phyloP scores from a whole-genome alignment of 2,888 invertebrate species.

The Acanthoscelides obtectus region DNA sequence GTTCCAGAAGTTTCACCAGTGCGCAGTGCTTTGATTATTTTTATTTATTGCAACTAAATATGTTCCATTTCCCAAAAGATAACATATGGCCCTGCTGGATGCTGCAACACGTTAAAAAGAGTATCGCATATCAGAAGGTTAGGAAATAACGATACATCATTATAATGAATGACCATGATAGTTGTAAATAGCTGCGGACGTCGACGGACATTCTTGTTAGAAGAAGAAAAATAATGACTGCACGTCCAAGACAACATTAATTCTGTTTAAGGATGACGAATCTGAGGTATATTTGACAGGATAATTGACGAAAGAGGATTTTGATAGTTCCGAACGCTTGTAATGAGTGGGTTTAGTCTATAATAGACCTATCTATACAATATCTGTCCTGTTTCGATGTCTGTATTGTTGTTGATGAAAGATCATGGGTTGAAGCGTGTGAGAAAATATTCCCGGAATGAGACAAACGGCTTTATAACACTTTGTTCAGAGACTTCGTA shows the following conservation, averaged over 20 bases:
- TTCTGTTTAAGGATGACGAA: neutral
- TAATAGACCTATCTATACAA: neutral
- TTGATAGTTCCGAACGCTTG: neutral
- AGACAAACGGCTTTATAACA: neutral
- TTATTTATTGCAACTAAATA: neutral
- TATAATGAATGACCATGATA: neutral
- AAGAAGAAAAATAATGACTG: neutral
- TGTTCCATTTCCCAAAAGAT: neutral
- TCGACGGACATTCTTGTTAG: neutral
- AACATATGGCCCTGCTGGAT: neutral
- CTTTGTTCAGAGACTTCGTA: too few relatives aligned
- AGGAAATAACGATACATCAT: neutral
- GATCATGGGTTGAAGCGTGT: neutral
- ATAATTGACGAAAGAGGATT: neutral
- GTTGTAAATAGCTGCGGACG: neutral
- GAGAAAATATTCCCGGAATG: neutral
- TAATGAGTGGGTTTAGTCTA: neutral
- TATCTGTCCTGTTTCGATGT: neutral
- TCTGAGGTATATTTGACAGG: neutral
- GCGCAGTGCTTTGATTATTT: too few relatives aligned
- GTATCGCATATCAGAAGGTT: neutral
- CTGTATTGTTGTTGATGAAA: neutral
- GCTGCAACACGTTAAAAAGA: neutral
- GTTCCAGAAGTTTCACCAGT: too few relatives aligned
- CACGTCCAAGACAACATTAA: neutral